phyloP scores from a whole-genome alignment of 2,888 invertebrate genomes.

The Macropis europaea region DNA sequence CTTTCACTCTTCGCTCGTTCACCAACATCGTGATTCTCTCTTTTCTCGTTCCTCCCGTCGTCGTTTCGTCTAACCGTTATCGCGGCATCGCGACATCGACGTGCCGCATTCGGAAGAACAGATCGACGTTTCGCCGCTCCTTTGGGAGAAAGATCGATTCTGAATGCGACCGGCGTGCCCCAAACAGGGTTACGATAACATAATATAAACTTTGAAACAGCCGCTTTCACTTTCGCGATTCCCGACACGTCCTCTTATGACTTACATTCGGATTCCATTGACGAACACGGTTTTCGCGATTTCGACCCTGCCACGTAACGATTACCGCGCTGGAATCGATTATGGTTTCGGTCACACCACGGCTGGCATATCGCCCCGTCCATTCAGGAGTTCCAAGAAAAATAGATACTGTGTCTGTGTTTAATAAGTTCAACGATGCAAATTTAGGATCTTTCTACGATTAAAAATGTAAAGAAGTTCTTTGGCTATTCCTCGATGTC shows the following conservation, averaged over 20 bases:
- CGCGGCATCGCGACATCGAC: too few relatives aligned
- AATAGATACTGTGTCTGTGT: too few relatives aligned
- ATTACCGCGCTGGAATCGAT: not conserved
- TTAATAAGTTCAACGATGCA: too few relatives aligned
- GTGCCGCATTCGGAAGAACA: too few relatives aligned
- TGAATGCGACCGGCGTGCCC: not conserved
- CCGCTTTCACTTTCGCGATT: conserved; percentile 41
- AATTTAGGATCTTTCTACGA: too few relatives aligned
- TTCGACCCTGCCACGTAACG: not conserved
- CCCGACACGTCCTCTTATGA: not conserved
- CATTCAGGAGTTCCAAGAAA: too few relatives aligned
- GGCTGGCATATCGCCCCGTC: too few relatives aligned
- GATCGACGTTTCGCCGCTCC: not conserved
- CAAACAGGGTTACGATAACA: not conserved
- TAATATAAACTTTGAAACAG: conserved; percentile 18
- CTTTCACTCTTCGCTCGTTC: conserved; percentile 75
- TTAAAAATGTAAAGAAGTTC: too few relatives aligned
- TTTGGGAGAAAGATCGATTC: not conserved
- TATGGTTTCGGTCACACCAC: not conserved
- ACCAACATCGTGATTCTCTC: conserved; percentile 55
- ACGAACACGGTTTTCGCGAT: not conserved
- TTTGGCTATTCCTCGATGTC: too few relatives aligned
- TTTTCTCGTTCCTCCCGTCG: conserved; percentile 29
- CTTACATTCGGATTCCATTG: conserved; percentile 13
- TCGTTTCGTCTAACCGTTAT: conserved; percentile 6